phyloP scores from a whole-genome alignment of 2,113 vertebrate species.

The Xiphophorus couchianus region DNA sequence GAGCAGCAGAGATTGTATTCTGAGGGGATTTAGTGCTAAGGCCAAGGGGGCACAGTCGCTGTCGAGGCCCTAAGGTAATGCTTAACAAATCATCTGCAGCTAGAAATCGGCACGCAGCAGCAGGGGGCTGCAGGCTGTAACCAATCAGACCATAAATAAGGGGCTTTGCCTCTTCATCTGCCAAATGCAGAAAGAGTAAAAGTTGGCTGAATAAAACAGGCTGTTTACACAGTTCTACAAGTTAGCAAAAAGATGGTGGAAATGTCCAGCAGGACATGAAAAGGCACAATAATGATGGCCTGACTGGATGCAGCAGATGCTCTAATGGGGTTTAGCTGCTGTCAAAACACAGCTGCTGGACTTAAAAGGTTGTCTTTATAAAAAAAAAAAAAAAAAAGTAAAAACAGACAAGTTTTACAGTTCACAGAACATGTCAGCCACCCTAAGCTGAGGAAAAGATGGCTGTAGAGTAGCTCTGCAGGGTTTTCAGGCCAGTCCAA shows the following conservation, averaged over 20 bases:
- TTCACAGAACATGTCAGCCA: slow-evolving; percentile 34
- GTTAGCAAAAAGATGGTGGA: not conserved
- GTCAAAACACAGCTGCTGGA: slow-evolving; percentile 34
- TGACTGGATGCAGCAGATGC: slow-evolving; percentile 15
- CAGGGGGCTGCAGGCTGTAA: not conserved
- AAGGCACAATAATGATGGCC: not conserved
- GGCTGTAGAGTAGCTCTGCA: slow-evolving; percentile 9
- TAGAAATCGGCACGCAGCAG: slow-evolving; percentile 29
- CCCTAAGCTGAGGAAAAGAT: slow-evolving; percentile 4
- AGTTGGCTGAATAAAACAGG: not conserved
- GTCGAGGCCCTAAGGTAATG: slow-evolving; percentile 19
- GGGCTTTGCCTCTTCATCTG: not conserved
- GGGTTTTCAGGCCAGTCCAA: slow-evolving; percentile 4
- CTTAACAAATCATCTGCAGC: slow-evolving; percentile 57
- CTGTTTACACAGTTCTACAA: not conserved
- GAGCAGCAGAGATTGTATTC: slow-evolving; percentile 26
- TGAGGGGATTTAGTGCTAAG: slow-evolving; percentile 64
- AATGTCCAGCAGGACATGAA: slow-evolving; percentile 30
- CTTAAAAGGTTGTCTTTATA: slow-evolving; percentile 27
- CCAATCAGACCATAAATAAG: not conserved
- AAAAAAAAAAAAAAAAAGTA: not conserved
- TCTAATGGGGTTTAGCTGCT: slow-evolving; percentile 2
- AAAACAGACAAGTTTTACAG: slow-evolving; percentile 40
- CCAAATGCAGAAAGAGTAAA: not conserved
- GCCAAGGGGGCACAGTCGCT: slow-evolving; percentile 29